phyloP scores from a whole-genome alignment of 2,113 vertebrate species.

The Dicrurus megarhynchus region DNA sequence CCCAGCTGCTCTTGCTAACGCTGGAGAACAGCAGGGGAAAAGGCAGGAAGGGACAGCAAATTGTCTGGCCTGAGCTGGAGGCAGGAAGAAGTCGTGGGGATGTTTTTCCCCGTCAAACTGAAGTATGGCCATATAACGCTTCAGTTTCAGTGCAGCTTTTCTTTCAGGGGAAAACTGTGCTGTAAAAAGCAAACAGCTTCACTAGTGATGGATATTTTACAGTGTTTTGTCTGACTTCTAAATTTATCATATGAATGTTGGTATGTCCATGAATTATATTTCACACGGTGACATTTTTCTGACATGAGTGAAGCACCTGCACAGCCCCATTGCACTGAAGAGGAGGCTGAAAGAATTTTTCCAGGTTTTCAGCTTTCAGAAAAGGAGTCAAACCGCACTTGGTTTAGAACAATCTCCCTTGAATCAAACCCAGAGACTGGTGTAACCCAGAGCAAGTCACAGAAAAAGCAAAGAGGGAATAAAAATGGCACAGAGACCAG shows the following conservation, averaged over 20 bases:
- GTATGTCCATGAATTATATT: not conserved
- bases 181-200: not conserved
- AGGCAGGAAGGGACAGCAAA: not conserved
- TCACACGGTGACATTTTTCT: not conserved
- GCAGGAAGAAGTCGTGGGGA: not conserved
- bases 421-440: not conserved
- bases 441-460: not conserved
- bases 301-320: not conserved
- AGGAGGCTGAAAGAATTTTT: not conserved
- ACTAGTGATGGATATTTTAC: not conserved
- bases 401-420: not conserved
- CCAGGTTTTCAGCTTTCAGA: not conserved
- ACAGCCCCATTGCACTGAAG: not conserved
- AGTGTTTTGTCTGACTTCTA: not conserved
- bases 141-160: not conserved
- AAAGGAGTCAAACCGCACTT: not conserved
- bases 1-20: not conserved
- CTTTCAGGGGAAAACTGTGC: not conserved
- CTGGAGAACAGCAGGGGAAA: not conserved
- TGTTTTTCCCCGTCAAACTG: not conserved
- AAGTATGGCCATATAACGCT: not conserved
- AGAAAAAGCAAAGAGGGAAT: not conserved
- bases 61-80: not conserved
- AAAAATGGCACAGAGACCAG: not conserved
- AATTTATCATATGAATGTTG: not conserved